phyloP scores from a whole-genome alignment of 2,113 vertebrate species.

The Prinia subflava region DNA sequence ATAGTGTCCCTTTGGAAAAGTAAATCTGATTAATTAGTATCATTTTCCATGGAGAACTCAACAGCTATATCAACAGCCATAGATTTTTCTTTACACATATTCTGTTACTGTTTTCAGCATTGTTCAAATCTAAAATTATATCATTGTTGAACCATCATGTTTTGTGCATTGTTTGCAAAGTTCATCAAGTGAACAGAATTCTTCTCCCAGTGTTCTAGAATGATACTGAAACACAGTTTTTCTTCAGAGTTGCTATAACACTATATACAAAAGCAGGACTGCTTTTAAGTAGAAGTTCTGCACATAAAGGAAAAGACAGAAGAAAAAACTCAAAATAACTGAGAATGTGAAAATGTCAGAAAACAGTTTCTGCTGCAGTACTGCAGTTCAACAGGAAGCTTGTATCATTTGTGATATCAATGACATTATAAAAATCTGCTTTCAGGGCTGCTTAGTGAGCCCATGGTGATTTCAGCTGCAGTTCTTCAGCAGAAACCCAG shows the following conservation, averaged over 20 bases:
- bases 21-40: constrained; percentile 61
- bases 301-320: not conserved
- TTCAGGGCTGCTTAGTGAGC: not conserved
- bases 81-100: constrained; percentile 37
- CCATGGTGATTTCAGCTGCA: not conserved
- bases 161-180: not conserved
- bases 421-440: not conserved
- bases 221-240: not conserved
- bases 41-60: not conserved
- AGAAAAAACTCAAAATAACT: not conserved
- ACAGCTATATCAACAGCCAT: constrained; percentile 49
- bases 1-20: constrained; percentile 61
- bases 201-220: not conserved
- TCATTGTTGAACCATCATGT: not conserved
- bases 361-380: not conserved
- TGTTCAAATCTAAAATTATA: constrained; percentile 9
- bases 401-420: not conserved
- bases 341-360: not conserved
- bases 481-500: not conserved
- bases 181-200: not conserved
- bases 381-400: not conserved
- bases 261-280: not conserved
- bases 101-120: not conserved
- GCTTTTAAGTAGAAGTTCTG: not conserved
- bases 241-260: not conserved